Base-by-base conservation (phyloP, 2,113 vertebrate species). In the Leiothrix lutea region DNA sequence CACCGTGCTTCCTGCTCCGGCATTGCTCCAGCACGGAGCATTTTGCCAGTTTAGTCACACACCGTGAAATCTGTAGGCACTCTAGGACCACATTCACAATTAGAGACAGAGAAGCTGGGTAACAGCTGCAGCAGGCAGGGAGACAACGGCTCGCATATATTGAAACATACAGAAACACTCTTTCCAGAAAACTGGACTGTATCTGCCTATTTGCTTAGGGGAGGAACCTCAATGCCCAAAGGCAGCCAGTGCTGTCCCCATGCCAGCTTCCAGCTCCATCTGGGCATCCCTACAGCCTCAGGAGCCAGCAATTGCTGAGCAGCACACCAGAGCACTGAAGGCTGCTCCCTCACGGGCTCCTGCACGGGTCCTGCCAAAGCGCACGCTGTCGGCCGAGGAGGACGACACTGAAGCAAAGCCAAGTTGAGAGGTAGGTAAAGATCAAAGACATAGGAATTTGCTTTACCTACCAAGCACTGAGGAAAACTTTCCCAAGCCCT, bases 381-480 rank as follows among this genome's bases (percentile, higher is more conserved):
- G 0, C 4, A 0, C 3, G 0, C 77, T 1, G 8, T 42, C 1
- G 0, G 35, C 24, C 0, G 65, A 95, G 78, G 65, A 93, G 78
- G n/a, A 89, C 33, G 66, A 82, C 38, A 4, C 71, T 70, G 80
- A 73, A 62, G 67, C 74, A 80, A 57, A 77, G 24, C 24, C 0
- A 7, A 54, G 23, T 44, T 42, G 33, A 24, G 51, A 93, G 96
- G 96, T 92, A 92, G 47, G 96, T 93, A 80, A 26, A 31, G 38
- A 57, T 61, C 1, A 1, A 26, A 57, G 54, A 70, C 8, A 8
- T 24, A 33, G 64, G 11, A 53, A 80, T 81, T 85, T 29, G 12
- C 40, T 94, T 94, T 40, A 84, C 9, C n/a, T 56, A 14, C 3
- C 13, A 16, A 64, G 14, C 1, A 2, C 2, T 31, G 53, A 38